Conservation (phyloP, 2,797 vertebrate species). For the Eulemur rubriventer region DNA sequence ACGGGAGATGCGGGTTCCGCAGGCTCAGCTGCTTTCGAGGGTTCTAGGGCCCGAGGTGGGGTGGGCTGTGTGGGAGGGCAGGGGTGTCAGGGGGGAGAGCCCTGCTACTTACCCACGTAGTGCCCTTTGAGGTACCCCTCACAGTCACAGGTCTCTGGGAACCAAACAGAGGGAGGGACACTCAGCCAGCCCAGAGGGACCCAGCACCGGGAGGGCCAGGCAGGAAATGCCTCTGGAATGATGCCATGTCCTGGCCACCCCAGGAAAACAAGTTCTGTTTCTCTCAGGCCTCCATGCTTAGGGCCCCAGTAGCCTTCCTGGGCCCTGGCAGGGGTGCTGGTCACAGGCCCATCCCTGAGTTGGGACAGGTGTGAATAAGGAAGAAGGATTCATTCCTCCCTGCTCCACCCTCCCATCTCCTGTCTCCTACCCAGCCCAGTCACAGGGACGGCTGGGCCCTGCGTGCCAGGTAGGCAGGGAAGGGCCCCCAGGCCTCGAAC, state of each 20-base stretch:
- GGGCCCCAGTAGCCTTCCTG: background rate
- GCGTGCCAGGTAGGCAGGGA: background rate
- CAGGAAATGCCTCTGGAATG: background rate
- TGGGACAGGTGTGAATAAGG: background rate
- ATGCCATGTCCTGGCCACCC: background rate
- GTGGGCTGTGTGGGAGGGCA: accelerated
- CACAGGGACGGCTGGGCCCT: background rate
- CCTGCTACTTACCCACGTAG: constrained; percentile 91
- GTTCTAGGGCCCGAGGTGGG: accelerated
- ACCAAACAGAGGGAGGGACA: constrained; percentile 75
- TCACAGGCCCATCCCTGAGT: background rate
- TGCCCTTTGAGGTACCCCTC: constrained; percentile 92
- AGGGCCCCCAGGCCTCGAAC: background rate
- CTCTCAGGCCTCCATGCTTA: background rate
- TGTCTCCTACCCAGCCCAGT: background rate
- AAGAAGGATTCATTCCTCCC: background rate
- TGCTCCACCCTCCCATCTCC: background rate
- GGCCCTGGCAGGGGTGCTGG: background rate
- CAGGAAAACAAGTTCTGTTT: background rate
- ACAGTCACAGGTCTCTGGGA: constrained; percentile 93
- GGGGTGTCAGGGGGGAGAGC: accelerated
- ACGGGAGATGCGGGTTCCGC: background rate
- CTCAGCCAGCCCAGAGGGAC: background rate
- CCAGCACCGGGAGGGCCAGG: background rate
- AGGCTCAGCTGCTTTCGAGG: background rate